These are phyloP conservation scores for Girardia tigrina DNA, from an alignment of 2,888 invertebrate species.

Conservation along the genomic window DNA sequence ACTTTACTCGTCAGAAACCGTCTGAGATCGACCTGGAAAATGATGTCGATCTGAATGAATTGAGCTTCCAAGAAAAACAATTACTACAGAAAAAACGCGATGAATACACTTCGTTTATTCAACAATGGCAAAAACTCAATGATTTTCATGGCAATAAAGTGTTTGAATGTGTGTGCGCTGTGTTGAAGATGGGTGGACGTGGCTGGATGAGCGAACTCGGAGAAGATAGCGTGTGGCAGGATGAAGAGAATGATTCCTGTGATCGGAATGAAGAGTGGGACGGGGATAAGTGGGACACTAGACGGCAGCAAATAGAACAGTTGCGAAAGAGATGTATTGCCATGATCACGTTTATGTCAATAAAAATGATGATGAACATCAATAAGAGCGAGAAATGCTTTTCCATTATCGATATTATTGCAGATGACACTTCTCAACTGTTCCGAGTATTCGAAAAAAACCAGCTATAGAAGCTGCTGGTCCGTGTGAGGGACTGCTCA, in stretches of 20 bases:
- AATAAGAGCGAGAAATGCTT: not conserved
- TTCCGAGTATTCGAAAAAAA: no score
- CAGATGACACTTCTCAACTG: not conserved
- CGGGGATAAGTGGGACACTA: not conserved
- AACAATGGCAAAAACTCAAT: not conserved
- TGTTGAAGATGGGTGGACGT: not conserved
- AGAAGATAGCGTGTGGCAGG: not conserved
- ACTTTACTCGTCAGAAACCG: not conserved
- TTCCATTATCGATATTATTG: not conserved
- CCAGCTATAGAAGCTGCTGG: no score
- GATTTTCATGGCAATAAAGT: not conserved
- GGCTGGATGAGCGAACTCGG: not conserved
- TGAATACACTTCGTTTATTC: not conserved
- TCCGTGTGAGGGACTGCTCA: no score
- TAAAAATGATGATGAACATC: not conserved
- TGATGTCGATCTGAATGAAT: not conserved
- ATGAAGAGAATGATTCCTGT: not conserved
- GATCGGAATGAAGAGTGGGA: not conserved
- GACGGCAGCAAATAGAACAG: not conserved
- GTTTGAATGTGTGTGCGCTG: not conserved
- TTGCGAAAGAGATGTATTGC: not conserved
- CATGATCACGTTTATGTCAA: not conserved
- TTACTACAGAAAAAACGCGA: not conserved
- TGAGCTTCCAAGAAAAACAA: not conserved
- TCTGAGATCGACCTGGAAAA: not conserved